Evolutionary conservation across 2,797 vertebrate species (phyloP).

Genomic region (Melanotaenia parkinsoni): DNA sequence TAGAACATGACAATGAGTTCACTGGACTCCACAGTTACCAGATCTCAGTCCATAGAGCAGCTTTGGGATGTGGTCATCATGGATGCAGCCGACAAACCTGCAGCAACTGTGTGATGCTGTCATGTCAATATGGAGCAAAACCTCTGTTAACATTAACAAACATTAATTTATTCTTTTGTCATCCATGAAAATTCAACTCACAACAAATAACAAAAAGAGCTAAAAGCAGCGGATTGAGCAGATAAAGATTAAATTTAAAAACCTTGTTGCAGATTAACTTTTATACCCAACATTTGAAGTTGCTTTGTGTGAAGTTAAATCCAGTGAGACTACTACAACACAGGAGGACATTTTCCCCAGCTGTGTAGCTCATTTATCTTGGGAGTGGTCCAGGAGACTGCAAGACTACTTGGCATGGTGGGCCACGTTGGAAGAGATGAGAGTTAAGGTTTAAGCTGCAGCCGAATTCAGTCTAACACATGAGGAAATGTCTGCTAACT

Average conservation of each 20-base stretch:
- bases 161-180: no score
- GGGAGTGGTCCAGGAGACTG: slow-evolving; percentile 78
- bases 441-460: slow-evolving; percentile 64
- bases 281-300: slow-evolving; percentile 3
- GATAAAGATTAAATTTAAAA: neutral
- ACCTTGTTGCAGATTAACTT: neutral
- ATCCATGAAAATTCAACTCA: no score
- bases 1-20: no score
- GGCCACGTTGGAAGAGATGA: slow-evolving; percentile 64
- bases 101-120: no score
- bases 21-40: no score
- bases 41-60: no score
- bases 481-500: slow-evolving; percentile 79
- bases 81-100: no score
- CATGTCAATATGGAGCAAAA: no score
- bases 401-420: slow-evolving; percentile 72
- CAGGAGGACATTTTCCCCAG: slow-evolving; percentile 65
- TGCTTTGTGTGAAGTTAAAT: slow-evolving; percentile 62
- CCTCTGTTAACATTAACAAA: no score
- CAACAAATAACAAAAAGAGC: no score
- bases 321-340: slow-evolving; percentile 55
- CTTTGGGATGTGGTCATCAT: no score
- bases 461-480: slow-evolving; percentile 65
- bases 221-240: neutral
- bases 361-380: slow-evolving; percentile 75